phyloP scores from a whole-genome alignment of 2,113 vertebrate species.

The Indri indri region DNA sequence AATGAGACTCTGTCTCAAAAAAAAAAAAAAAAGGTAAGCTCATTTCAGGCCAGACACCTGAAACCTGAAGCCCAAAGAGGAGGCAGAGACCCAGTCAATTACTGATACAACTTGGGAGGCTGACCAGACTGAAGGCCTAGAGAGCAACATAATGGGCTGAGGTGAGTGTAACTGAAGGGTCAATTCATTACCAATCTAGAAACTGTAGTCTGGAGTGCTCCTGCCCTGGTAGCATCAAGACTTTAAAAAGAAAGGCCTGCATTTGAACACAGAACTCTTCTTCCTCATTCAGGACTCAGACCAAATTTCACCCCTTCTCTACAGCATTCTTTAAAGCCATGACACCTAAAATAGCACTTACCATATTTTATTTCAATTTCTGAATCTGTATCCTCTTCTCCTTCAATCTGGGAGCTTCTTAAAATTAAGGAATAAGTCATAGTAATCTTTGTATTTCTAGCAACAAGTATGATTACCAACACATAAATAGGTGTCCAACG shows the following conservation, averaged over 20 bases:
- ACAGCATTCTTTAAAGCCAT: not conserved
- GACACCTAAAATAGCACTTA: not conserved
- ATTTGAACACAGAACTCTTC: not conserved
- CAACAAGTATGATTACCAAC: not conserved
- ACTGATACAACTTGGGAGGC: not conserved
- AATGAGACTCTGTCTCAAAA: too few species aligned
- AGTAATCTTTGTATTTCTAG: not conserved
- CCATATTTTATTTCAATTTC: not conserved
- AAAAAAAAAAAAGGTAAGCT: too few species aligned
- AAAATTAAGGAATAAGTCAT: not conserved
- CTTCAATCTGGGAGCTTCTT: not conserved
- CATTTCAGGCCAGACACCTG: not conserved
- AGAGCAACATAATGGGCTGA: not conserved
- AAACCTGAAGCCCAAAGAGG: not conserved
- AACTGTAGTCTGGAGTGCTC: not conserved
- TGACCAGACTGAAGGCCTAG: not conserved
- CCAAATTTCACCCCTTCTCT: not conserved
- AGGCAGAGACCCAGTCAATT: not conserved
- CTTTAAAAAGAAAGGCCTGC: not conserved
- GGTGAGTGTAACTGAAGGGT: not conserved
- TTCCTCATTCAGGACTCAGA: not conserved
- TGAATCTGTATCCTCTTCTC: not conserved
- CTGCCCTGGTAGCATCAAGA: not conserved
- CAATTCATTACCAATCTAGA: not conserved
- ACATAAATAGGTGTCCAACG: not conserved